These are phyloP conservation scores for Brevimyrus niger DNA, from an alignment of 2,113 vertebrate species.

Conservation along the genomic window DNA sequence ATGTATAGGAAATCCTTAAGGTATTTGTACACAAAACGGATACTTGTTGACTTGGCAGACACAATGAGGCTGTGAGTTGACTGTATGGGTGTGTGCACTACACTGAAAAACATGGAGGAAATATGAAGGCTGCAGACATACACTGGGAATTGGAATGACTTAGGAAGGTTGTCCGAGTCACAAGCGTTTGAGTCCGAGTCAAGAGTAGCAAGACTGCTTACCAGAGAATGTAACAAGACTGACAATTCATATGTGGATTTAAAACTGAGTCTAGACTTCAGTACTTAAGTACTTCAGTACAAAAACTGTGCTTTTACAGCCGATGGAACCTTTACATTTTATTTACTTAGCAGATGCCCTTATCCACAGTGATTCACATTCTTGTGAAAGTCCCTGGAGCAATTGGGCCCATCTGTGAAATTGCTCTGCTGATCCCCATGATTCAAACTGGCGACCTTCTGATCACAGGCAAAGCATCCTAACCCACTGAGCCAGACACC, in stretches of 20 bases:
- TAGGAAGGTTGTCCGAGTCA: not conserved
- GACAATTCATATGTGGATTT: too few relatives aligned
- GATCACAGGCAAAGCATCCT: not conserved
- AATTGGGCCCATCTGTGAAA: not conserved
- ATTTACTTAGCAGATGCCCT: not conserved
- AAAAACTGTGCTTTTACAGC: not conserved
- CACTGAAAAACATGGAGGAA: not conserved
- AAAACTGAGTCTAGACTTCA: not conserved
- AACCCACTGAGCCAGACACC: not conserved
- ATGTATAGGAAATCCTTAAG: not conserved
- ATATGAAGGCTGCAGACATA: not conserved
- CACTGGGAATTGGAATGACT: not conserved
- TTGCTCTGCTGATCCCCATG: not conserved
- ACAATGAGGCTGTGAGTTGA: not conserved
- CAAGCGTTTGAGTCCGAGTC: too few relatives aligned
- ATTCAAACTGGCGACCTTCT: not conserved
- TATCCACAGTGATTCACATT: not conserved
- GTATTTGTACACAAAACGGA: not conserved
- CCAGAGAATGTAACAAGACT: too few relatives aligned
- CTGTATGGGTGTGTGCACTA: not conserved
- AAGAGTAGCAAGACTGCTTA: too few relatives aligned
- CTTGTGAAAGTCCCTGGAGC: not conserved
- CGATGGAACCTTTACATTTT: not conserved
- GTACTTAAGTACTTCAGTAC: not conserved
- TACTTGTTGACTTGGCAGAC: not conserved